Evolutionary conservation across 2,888 invertebrate species (phyloP).

Genomic region (Diplolepis rosae): DNA sequence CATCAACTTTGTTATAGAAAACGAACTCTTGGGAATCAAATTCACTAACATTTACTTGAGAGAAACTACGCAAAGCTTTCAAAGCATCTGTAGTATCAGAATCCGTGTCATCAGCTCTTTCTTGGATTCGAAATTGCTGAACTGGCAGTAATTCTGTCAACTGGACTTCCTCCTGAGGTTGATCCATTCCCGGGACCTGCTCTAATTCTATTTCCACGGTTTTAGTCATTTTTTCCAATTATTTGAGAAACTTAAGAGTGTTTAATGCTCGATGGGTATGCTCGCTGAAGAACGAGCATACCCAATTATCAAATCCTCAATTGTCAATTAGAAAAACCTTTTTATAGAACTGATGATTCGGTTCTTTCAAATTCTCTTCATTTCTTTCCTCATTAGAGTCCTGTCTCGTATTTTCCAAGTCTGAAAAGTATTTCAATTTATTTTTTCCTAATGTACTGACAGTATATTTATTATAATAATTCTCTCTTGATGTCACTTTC

Average conservation of each 20-base stretch:
- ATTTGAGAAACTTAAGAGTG: conserved; percentile 47
- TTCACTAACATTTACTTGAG: conserved; percentile 52
- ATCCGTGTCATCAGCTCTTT: conserved; percentile 53
- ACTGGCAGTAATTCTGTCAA: conserved; percentile 69
- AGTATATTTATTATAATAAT: no score
- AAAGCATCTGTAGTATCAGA: conserved; percentile 64
- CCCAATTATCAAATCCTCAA: conserved; percentile 34
- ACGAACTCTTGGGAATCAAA: conserved; percentile 45
- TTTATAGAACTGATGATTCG: no score
- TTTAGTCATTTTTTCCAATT: conserved; percentile 51
- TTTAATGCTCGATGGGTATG: conserved; percentile 56
- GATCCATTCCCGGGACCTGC: conserved; percentile 54
- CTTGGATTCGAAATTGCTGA: conserved; percentile 63
- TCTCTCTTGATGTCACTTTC: no score
- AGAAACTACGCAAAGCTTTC: conserved; percentile 64
- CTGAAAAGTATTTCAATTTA: no score
- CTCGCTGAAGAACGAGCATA: conserved; percentile 47
- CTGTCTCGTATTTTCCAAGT: no score
- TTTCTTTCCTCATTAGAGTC: no score
- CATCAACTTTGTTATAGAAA: conserved; percentile 40
- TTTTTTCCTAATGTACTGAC: no score
- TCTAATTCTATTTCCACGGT: conserved; percentile 53
- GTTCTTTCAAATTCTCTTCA: no score
- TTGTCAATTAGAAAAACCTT: not conserved
- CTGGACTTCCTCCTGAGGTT: conserved; percentile 63